Evolutionary conservation across 2,888 invertebrate species (phyloP).

Genomic region (Aphrophora alni): DNA sequence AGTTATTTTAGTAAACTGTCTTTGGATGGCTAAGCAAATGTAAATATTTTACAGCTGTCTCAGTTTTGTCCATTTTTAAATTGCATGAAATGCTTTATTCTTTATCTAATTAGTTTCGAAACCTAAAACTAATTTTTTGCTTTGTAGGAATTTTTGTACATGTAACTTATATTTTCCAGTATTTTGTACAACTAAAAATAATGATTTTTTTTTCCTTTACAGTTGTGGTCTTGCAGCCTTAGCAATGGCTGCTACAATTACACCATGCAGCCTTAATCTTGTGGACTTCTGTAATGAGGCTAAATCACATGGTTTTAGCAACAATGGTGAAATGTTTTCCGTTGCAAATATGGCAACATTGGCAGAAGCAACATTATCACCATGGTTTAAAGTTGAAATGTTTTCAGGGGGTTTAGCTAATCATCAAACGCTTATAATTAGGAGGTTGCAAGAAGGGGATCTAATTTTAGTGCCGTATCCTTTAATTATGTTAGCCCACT

Average conservation of each 20-base stretch:
- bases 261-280: constrained; percentile 65
- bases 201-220: constrained; percentile 36
- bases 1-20: no score
- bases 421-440: constrained; percentile 61
- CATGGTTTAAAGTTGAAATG: constrained; percentile 59
- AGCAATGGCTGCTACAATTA: constrained; percentile 74
- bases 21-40: no score
- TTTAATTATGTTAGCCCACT: no score
- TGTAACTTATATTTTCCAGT: no score
- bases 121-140: no score
- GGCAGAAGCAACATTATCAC: constrained; percentile 63
- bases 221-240: constrained; percentile 91
- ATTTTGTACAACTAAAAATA: no score
- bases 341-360: constrained; percentile 72
- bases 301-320: constrained; percentile 69
- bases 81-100: no score
- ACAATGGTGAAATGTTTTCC: constrained; percentile 90
- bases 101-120: no score
- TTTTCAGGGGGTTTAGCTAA: constrained; percentile 60
- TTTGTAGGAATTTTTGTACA: no score
- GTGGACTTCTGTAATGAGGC: constrained; percentile 65
- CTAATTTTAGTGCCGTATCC: constrained; percentile 70
- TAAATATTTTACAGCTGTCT: no score
- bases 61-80: no score
- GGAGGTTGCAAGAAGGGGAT: constrained; percentile 64